A percentile compares a stretch with the other conserved stretches of the same genome.
phyloP scores from a whole-genome alignment of 2,797 vertebrate species.

The Pangasius djambal region DNA sequence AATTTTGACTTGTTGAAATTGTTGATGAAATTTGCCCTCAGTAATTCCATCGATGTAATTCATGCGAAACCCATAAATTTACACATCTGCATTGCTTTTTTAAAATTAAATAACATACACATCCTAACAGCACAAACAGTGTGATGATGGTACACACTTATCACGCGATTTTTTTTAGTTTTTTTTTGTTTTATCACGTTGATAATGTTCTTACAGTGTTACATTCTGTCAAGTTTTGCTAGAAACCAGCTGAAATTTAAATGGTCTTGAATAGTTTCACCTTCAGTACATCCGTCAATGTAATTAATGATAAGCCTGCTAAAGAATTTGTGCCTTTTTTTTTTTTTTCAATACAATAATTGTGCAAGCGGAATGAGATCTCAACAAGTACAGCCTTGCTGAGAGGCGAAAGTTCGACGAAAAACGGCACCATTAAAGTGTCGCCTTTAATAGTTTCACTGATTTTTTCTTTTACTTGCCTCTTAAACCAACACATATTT shows the following conservation, averaged over 20 bases:
- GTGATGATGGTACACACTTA: neutral
- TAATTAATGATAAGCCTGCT: neutral
- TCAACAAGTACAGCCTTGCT: neutral
- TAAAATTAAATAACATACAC: neutral
- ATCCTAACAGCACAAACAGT: neutral
- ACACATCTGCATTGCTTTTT: too few relatives aligned
- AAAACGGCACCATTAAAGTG: neutral
- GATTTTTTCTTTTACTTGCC: slow-evolving; percentile 1
- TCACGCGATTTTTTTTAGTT: neutral
- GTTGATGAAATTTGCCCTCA: neutral
- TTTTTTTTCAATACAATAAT: neutral
- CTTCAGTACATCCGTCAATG: neutral
- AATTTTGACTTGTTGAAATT: neutral
- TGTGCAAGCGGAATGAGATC: too few relatives aligned
- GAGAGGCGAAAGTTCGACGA: neutral
- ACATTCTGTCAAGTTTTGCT: neutral
- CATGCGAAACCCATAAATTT: too few relatives aligned
- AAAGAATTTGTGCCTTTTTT: neutral
- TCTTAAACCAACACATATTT: slow-evolving; percentile 41
- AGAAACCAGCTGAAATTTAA: neutral
- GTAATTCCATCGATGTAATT: neutral
- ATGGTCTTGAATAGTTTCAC: neutral
- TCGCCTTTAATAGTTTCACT: slow-evolving; percentile 15
- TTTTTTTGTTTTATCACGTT: neutral
- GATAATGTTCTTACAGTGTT: neutral